Evolutionary conservation across 2,888 invertebrate species (phyloP).

Genomic region (Chloroclysta siterata): DNA sequence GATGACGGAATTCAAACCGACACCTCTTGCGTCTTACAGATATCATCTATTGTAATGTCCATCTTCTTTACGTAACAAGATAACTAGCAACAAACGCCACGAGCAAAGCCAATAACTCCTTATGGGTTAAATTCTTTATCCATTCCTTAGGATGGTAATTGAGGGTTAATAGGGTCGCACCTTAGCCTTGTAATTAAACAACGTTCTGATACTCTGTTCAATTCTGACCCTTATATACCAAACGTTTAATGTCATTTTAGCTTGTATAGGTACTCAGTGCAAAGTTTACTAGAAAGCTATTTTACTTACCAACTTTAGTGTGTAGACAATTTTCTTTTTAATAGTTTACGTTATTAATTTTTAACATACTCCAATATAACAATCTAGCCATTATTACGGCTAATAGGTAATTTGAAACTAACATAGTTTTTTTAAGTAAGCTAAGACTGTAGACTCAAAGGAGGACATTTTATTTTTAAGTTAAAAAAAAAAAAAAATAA

Average conservation of each 20-base stretch:
- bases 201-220: slow-evolving; percentile 19
- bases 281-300: neutral
- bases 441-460: neutral
- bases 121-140: slow-evolving; percentile 39
- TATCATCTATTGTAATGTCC: too few species aligned
- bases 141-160: slow-evolving; percentile 46
- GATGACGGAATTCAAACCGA: too few species aligned
- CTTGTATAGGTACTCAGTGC: neutral
- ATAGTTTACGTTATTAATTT: too few species aligned
- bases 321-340: too few species aligned
- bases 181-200: slow-evolving; percentile 52
- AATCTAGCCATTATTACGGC: too few species aligned
- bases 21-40: too few species aligned
- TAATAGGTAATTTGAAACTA: too few species aligned
- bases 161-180: slow-evolving; percentile 53
- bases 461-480: neutral
- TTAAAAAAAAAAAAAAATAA: too few species aligned
- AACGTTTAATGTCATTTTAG: neutral
- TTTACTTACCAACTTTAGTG: neutral
- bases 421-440: too few species aligned
- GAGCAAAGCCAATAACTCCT: neutral
- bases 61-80: too few species aligned
- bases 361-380: too few species aligned
- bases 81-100: neutral
- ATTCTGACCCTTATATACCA: slow-evolving; percentile 12